Evolutionary conservation across 2,888 invertebrate species (phyloP).

Genomic region (Carcina quercana): DNA sequence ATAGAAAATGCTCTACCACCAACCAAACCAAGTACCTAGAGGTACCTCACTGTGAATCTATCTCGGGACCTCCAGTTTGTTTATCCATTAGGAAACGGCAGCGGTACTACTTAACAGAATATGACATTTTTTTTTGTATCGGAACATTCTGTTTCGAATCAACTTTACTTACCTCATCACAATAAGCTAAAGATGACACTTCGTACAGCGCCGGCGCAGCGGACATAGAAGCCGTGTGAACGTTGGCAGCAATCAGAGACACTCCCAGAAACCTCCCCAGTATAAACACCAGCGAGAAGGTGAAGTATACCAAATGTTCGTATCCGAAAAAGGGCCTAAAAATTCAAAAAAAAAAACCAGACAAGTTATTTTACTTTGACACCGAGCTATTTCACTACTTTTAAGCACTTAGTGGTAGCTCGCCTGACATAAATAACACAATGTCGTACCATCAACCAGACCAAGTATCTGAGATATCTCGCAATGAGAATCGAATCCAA

Average conservation of each 20-base stretch:
- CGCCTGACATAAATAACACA: too few relatives aligned
- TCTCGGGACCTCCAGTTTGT: too few relatives aligned
- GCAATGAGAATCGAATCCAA: too few relatives aligned
- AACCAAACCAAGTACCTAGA: too few relatives aligned
- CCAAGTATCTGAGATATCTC: too few relatives aligned
- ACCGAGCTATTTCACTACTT: background rate
- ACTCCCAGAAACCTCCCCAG: slow-evolving; percentile 72
- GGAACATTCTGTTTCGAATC: background rate
- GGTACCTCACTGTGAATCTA: too few relatives aligned
- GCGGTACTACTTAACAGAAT: too few relatives aligned
- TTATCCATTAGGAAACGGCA: too few relatives aligned
- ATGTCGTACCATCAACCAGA: too few relatives aligned
- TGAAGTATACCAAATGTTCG: slow-evolving; percentile 55
- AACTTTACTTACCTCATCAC: slow-evolving; percentile 60
- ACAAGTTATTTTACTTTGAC: background rate
- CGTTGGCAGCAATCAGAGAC: slow-evolving; percentile 67
- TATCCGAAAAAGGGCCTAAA: slow-evolving; percentile 14
- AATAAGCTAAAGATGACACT: slow-evolving; percentile 71
- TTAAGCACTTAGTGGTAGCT: background rate
- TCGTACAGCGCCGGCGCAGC: slow-evolving; percentile 67
- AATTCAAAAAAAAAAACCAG: background rate
- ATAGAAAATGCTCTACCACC: too few relatives aligned
- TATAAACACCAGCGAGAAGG: slow-evolving; percentile 73
- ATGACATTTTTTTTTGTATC: too few relatives aligned
- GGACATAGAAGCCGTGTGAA: slow-evolving; percentile 64